These are phyloP conservation scores for Hassar affinis DNA, from an alignment of 2,113 vertebrate genomes.

Conservation along the genomic window DNA sequence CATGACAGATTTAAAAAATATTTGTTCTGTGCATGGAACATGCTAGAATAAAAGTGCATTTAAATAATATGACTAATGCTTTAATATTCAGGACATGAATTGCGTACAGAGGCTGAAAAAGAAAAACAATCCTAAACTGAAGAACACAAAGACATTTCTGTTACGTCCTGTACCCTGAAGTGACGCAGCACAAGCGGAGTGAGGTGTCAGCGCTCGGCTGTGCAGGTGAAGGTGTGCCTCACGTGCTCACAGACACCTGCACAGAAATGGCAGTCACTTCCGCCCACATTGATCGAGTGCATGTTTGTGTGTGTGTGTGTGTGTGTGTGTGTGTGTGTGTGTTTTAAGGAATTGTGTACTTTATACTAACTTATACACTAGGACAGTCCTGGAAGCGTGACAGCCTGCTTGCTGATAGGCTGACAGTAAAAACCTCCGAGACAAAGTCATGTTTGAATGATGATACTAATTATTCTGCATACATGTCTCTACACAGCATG, in stretches of 20 bases:
- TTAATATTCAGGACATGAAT: no score
- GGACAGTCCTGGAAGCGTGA: background rate
- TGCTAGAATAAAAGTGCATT: background rate
- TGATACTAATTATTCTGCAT: background rate
- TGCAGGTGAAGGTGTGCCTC: slow-evolving; percentile 64
- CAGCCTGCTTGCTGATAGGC: background rate
- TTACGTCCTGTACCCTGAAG: background rate
- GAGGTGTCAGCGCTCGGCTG: slow-evolving; percentile 19
- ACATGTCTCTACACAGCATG: background rate
- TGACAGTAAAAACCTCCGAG: background rate
- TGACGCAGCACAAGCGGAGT: background rate
- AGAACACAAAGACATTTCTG: slow-evolving; percentile 10
- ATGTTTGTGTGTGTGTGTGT: background rate
- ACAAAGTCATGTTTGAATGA: background rate
- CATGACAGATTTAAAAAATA: no score
- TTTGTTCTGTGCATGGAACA: background rate
- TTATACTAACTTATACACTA: background rate
- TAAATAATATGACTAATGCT: no score
- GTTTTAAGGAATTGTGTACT: background rate
- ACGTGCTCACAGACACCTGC: slow-evolving; percentile 53
- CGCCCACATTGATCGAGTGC: slow-evolving; percentile 33
- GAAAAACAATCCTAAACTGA: background rate
- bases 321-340: slow-evolving; percentile 8
- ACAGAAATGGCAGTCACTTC: slow-evolving; percentile 66
- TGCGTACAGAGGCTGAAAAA: background rate